Evolutionary conservation across 2,888 invertebrate species (phyloP).

Genomic region (Folsomia manolachei): DNA sequence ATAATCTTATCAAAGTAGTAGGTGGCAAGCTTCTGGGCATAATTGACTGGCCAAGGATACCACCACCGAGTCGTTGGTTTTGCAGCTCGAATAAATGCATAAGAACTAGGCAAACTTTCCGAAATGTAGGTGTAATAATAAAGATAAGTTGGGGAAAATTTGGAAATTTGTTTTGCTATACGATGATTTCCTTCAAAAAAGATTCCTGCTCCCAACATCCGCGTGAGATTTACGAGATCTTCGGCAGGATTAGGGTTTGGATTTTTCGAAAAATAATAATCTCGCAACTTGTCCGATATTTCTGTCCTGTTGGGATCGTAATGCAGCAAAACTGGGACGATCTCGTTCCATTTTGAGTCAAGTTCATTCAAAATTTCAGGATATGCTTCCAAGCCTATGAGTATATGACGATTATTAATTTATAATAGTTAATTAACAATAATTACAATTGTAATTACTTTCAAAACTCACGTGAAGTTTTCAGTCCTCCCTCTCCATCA

Average conservation of each 20-base stretch:
- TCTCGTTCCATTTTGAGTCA: conserved; percentile 35
- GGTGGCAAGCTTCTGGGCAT: conserved; percentile 18
- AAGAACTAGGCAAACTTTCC: conserved; percentile 30
- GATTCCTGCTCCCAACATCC: conserved; percentile 40
- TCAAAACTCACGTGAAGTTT: conserved; percentile 30
- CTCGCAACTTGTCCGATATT: conserved; percentile 30
- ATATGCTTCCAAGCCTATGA: conserved; percentile 27
- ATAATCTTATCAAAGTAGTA: conserved; percentile 25
- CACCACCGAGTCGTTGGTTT: conserved; percentile 16
- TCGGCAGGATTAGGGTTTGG: conserved; percentile 19
- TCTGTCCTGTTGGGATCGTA: conserved; percentile 35
- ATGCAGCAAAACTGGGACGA: conserved; percentile 35
- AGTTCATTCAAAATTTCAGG: conserved; percentile 17
- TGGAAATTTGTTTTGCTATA: conserved; percentile 32
- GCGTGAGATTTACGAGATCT: conserved; percentile 28
- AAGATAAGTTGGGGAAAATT: conserved; percentile 39
- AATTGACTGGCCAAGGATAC: conserved; percentile 24
- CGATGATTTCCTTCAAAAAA: conserved; percentile 41
- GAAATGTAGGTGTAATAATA: conserved; percentile 42
- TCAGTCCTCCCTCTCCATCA: conserved; percentile 33
- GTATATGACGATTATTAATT: not conserved
- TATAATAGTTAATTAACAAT: no score
- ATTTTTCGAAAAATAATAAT: conserved; percentile 30
- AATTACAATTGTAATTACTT: no score
- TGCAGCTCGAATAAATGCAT: conserved; percentile 27